phyloP scores from a whole-genome alignment of 2,888 invertebrate genomes.

The Idaea straminata region DNA sequence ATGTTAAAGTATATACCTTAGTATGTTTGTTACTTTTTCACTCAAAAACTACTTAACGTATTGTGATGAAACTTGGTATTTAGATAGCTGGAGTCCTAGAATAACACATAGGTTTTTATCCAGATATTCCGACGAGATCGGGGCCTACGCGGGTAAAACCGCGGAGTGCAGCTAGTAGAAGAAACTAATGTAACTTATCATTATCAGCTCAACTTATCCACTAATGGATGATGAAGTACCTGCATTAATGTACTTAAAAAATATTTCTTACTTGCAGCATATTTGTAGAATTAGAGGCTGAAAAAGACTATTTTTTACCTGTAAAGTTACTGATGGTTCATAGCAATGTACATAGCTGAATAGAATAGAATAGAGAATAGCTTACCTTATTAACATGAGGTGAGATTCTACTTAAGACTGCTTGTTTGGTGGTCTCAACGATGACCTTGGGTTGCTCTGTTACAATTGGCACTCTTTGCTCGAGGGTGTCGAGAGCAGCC shows the following conservation, averaged over 20 bases:
- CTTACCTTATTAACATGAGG: constrained; percentile 77
- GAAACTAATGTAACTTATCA: too few relatives aligned
- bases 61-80: background rate
- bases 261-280: background rate
- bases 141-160: background rate
- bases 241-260: too few relatives aligned
- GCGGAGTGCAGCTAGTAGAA: background rate
- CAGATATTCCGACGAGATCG: background rate
- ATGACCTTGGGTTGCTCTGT: constrained; percentile 83
- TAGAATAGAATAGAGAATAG: too few relatives aligned
- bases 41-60: background rate
- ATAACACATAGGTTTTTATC: background rate
- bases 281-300: background rate
- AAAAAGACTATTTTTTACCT: background rate
- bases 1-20: background rate
- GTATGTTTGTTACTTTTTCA: background rate
- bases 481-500: constrained; percentile 82
- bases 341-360: background rate
- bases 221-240: too few relatives aligned
- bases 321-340: background rate
- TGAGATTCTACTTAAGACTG: constrained; percentile 78
- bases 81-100: background rate
- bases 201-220: too few relatives aligned
- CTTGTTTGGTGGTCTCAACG: constrained; percentile 79
- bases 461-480: constrained; percentile 83